phyloP scores from a whole-genome alignment of 30 jellyfish, hydroid and myxozoan genomes.

The Aurelia sp. region DNA sequence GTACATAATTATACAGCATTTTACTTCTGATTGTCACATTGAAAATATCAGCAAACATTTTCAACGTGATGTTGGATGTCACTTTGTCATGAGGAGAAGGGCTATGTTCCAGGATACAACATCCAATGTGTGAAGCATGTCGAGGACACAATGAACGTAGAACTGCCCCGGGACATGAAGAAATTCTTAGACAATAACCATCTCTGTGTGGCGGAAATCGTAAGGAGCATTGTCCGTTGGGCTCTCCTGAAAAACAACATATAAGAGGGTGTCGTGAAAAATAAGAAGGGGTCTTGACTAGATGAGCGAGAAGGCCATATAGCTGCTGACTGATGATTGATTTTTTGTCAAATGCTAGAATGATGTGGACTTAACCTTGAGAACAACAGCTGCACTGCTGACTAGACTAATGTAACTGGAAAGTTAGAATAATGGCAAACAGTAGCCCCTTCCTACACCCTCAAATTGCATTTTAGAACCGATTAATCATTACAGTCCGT shows the following conservation, averaged over 20 bases:
- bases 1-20: slow-evolving; percentile 15
- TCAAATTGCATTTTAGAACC: too few relatives aligned
- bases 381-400: too few relatives aligned
- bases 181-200: slow-evolving; percentile 47
- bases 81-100: neutral
- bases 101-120: slow-evolving; percentile 55
- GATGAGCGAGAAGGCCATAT: too few relatives aligned
- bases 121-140: neutral
- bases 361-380: too few relatives aligned
- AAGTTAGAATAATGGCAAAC: too few relatives aligned
- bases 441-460: too few relatives aligned
- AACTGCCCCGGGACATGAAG: slow-evolving; percentile 70
- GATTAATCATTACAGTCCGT: too few relatives aligned
- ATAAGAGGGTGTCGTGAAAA: too few relatives aligned
- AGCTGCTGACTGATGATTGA: too few relatives aligned
- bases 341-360: too few relatives aligned
- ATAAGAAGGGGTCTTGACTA: too few relatives aligned
- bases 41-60: slow-evolving; percentile 36
- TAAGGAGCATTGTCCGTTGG: slow-evolving; percentile 26
- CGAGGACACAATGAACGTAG: slow-evolving; percentile 36
- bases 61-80: slow-evolving; percentile 12
- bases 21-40: slow-evolving; percentile 30
- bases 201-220: slow-evolving; percentile 41
- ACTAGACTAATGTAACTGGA: too few relatives aligned
- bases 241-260: neutral